Conservation (phyloP, 2,113 vertebrate genomes). For the Anarhynchus alexandrinus region DNA sequence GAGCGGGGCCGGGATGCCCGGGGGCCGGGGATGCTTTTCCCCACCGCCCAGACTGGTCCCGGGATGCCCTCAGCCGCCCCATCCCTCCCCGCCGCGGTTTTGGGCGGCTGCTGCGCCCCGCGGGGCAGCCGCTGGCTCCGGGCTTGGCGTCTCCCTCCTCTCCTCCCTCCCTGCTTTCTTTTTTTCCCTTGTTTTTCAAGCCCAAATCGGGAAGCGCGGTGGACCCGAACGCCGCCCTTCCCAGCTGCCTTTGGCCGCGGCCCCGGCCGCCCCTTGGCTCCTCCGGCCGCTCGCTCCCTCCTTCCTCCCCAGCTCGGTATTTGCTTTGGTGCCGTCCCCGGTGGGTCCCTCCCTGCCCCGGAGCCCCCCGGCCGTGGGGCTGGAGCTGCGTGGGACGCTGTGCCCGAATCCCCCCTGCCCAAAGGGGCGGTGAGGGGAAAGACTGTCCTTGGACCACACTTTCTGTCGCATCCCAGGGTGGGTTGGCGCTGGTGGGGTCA, state of each 20-base stretch:
- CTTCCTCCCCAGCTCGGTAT: neutral
- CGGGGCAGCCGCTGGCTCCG: neutral
- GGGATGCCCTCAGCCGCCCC: neutral
- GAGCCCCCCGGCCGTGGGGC: rapidly evolving
- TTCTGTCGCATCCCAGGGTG: rapidly evolving
- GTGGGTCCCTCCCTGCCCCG: neutral
- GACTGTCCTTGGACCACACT: neutral
- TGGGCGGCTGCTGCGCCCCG: neutral
- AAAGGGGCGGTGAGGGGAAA: rapidly evolving
- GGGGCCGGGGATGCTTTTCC: neutral
- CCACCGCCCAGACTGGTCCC: neutral
- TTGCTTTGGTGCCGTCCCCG: neutral
- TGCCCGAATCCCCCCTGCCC: neutral
- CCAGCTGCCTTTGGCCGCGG: conserved; percentile 32
- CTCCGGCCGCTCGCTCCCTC: neutral
- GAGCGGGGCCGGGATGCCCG: neutral
- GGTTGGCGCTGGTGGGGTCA: neutral
- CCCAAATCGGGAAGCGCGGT: conserved; percentile 54
- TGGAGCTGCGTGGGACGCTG: rapidly evolving
- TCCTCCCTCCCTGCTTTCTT: neutral
- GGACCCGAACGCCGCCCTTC: neutral
- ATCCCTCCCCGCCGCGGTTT: neutral
- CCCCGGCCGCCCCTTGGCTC: conserved; percentile 22
- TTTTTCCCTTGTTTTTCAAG: conserved; percentile 60
- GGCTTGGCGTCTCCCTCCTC: neutral